These are phyloP conservation scores for Datnioides undecimradiatus DNA, from an alignment of 2,113 vertebrate species.

Conservation along the genomic window DNA sequence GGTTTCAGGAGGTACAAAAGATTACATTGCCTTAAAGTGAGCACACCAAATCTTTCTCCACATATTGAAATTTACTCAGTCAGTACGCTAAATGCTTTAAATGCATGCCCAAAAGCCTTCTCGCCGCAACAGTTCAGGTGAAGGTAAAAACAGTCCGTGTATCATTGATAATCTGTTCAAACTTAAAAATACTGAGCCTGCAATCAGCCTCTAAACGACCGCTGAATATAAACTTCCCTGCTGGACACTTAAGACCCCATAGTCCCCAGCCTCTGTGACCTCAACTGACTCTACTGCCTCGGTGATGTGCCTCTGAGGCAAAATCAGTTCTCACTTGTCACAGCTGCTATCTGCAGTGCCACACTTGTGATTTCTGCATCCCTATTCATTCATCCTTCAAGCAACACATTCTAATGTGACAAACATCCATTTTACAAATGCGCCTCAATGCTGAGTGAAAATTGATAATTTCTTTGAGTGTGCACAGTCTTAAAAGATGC, in stretches of 20 bases:
- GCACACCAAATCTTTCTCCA: background rate
- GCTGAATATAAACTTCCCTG: background rate
- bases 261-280: background rate
- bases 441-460: conserved; percentile 39
- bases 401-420: conserved; percentile 44
- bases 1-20: background rate
- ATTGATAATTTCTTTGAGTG: conserved; percentile 51
- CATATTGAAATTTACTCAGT: too few species aligned
- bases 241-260: background rate
- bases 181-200: background rate
- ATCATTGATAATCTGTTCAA: too few species aligned
- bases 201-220: too few species aligned
- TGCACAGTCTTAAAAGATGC: conserved; percentile 63
- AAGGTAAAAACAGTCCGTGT: too few species aligned
- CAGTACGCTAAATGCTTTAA: background rate
- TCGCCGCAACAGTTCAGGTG: too few species aligned
- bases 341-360: conserved; percentile 7
- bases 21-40: background rate
- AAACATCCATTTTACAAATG: conserved; percentile 55
- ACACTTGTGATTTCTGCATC: conserved; percentile 34
- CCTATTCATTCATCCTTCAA: conserved; percentile 31
- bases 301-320: background rate
- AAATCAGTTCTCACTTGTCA: conserved; percentile 17
- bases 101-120: too few species aligned
- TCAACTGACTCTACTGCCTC: background rate